Conservation (phyloP, 2,797 vertebrate genomes). For the Enteromius treurensis region DNA sequence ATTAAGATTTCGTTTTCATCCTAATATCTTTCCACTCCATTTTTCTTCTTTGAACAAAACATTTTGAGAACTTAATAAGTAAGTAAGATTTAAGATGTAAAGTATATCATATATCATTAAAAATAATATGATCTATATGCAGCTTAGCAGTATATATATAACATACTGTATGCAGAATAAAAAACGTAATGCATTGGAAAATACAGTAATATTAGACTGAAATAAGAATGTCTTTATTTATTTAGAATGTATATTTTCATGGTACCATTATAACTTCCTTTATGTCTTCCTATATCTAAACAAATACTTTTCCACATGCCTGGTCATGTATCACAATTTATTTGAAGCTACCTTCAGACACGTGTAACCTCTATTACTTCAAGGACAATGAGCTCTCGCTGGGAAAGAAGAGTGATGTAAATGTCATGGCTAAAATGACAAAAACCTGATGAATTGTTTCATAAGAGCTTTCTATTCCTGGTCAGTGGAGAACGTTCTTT, state of each 20-base stretch:
- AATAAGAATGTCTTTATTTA: background rate
- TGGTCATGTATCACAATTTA: conserved; percentile 62
- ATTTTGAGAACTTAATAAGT: background rate
- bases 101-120: background rate
- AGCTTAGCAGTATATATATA: background rate
- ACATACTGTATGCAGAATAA: background rate
- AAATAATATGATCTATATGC: background rate
- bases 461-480: background rate
- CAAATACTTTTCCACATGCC: conserved; percentile 62
- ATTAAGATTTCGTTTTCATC: background rate
- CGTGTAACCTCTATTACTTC: conserved; percentile 67
- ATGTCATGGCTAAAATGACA: conserved; percentile 49
- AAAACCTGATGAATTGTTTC: conserved; percentile 6
- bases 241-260: background rate
- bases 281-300: conserved; percentile 59
- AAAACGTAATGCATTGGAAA: background rate
- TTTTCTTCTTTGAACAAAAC: background rate
- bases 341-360: conserved; percentile 51
- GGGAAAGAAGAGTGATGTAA: conserved; percentile 51
- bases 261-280: conserved; percentile 62
- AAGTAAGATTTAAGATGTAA: background rate
- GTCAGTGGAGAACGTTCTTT: background rate
- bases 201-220: background rate
- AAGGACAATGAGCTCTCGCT: conserved; percentile 64
- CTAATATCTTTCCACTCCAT: no score